phyloP scores from a whole-genome alignment of 2,888 invertebrate species.

The Pterostichus madidus region DNA sequence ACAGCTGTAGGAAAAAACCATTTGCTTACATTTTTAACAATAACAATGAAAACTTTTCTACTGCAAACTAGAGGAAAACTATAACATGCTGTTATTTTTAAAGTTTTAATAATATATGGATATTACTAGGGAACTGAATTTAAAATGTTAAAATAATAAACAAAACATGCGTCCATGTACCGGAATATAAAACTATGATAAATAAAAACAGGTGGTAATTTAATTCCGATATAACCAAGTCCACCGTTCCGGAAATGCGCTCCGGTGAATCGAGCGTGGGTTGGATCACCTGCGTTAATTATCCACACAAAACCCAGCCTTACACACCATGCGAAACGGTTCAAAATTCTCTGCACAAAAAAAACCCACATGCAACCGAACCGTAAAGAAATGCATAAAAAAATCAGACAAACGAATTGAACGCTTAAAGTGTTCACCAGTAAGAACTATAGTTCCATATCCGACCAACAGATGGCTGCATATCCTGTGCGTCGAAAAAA shows the following conservation, averaged over 20 bases:
- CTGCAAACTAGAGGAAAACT: too few species aligned
- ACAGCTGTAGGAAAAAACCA: too few species aligned
- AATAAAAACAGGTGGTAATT: constrained; percentile 57
- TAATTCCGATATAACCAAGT: constrained; percentile 6
- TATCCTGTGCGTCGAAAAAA: constrained; percentile 34
- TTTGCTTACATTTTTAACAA: too few species aligned
- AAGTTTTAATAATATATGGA: neutral
- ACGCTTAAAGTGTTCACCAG: neutral
- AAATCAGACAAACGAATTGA: constrained; percentile 22
- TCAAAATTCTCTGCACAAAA: constrained; percentile 27
- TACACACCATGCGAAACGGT: constrained; percentile 29
- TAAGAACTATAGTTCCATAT: constrained; percentile 28
- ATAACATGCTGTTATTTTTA: too few species aligned
- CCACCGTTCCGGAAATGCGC: constrained; percentile 41
- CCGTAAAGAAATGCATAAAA: constrained; percentile 15
- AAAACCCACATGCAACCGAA: neutral
- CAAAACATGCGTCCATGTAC: neutral
- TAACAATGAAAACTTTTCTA: too few species aligned
- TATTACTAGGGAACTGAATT: neutral
- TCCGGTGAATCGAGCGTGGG: constrained; percentile 46
- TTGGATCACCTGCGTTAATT: constrained; percentile 39
- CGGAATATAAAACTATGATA: neutral
- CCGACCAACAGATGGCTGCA: constrained; percentile 40
- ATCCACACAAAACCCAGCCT: constrained; percentile 35
- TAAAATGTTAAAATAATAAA: constrained; percentile 2